Evolutionary conservation across 2,113 vertebrate species (phyloP).

Genomic region (Delphinapterus leucas): DNA sequence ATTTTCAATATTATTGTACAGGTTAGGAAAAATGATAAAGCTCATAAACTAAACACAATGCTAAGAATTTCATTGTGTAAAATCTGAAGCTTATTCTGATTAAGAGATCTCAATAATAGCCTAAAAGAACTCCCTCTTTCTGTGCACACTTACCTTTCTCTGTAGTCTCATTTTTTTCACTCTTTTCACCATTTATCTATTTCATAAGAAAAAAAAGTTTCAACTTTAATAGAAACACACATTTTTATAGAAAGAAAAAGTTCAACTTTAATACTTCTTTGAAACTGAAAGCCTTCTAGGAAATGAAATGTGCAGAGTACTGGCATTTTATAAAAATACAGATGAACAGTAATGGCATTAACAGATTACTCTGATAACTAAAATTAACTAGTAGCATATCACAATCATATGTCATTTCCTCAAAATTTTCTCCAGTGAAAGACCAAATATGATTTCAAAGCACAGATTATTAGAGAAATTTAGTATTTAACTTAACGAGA

Average conservation of each 20-base stretch:
- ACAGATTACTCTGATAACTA: neutral
- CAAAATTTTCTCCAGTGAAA: constrained; percentile 30
- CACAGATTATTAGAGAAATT: neutral
- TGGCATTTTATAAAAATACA: constrained; percentile 17
- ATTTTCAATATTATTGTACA: neutral
- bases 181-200: constrained; percentile 90
- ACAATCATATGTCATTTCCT: neutral
- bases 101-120: neutral
- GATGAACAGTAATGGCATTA: neutral
- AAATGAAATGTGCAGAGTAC: neutral
- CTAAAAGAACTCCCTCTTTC: neutral
- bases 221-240: constrained; percentile 39
- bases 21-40: constrained; percentile 19
- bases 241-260: constrained; percentile 14
- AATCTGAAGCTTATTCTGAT: neutral
- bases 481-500: constrained; percentile 33
- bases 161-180: constrained; percentile 82
- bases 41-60: neutral
- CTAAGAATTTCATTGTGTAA: neutral
- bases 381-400: neutral
- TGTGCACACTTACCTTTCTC: constrained; percentile 85
- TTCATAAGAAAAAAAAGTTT: constrained; percentile 56
- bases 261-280: constrained; percentile 4
- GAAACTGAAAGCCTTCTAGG: neutral
- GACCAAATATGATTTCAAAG: constrained; percentile 16